Evolutionary conservation across 1,140 invertebrate species (phyloP).

Genomic region (Andricus grossulariae): DNA sequence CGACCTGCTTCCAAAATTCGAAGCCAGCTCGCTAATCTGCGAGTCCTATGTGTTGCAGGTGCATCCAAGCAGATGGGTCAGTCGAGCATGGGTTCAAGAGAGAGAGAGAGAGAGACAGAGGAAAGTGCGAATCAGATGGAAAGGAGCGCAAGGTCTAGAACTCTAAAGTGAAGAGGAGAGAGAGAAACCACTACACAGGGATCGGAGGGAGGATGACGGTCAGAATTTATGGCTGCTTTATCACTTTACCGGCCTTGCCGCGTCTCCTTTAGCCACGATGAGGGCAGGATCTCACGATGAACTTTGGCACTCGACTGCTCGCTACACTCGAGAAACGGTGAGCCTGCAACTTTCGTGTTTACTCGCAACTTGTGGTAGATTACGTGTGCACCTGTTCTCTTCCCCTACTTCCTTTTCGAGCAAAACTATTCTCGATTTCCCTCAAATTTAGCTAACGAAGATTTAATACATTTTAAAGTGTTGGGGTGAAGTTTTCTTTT

Average conservation of each 20-base stretch:
- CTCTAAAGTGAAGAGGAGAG: slow-evolving; percentile 38
- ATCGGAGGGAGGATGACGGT: slow-evolving; percentile 62
- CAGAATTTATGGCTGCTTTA: slow-evolving; percentile 76
- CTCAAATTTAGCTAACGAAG: slow-evolving; percentile 29
- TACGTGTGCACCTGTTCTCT: slow-evolving; percentile 69
- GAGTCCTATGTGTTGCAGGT: slow-evolving; percentile 53
- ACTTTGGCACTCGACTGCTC: slow-evolving; percentile 73
- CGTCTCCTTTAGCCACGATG: slow-evolving; percentile 68
- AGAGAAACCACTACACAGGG: slow-evolving; percentile 54
- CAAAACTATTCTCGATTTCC: slow-evolving; percentile 7
- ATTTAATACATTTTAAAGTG: slow-evolving; percentile 19
- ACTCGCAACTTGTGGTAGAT: slow-evolving; percentile 68
- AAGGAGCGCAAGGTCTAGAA: slow-evolving; percentile 26
- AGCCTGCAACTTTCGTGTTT: slow-evolving; percentile 71
- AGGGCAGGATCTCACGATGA: slow-evolving; percentile 72
- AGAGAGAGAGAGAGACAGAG: slow-evolving; percentile 34
- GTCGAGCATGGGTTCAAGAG: slow-evolving; percentile 47
- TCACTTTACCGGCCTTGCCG: slow-evolving; percentile 74
- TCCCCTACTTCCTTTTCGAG: slow-evolving; percentile 37
- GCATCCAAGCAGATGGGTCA: slow-evolving; percentile 57
- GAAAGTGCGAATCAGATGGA: slow-evolving; percentile 27
- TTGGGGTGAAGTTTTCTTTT: too few species aligned
- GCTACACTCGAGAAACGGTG: slow-evolving; percentile 68
- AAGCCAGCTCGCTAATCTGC: slow-evolving; percentile 44
- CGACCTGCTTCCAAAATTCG: slow-evolving; percentile 40